A percentile compares a stretch with the other conserved stretches of the same genome.
Evolutionary conservation across 2,888 invertebrate genomes (phyloP).

Genomic region (Punctoribates punctum): DNA sequence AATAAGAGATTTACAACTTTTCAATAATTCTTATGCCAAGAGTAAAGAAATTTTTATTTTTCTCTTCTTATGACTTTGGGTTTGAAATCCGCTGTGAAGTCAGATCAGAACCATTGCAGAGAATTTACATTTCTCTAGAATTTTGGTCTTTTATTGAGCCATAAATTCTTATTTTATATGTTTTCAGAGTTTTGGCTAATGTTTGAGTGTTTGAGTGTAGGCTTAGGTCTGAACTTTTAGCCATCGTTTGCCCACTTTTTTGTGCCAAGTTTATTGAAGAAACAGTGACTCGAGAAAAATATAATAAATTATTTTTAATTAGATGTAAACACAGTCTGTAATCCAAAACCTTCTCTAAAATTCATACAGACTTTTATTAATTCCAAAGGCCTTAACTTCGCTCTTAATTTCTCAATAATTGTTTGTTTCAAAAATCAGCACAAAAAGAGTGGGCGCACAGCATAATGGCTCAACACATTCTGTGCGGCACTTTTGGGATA

Average conservation of each 20-base stretch:
- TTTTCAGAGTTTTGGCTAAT: conserved; percentile 18
- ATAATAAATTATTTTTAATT: conserved; percentile 22
- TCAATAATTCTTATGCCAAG: neutral
- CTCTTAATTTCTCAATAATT: too few relatives aligned
- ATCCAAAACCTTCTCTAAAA: conserved; percentile 1
- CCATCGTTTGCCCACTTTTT: neutral
- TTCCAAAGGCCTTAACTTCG: too few relatives aligned
- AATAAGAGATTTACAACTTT: conserved; percentile 15
- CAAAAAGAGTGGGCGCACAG: too few relatives aligned
- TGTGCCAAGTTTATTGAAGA: neutral
- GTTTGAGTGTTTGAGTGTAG: conserved; percentile 7
- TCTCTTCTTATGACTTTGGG: neutral
- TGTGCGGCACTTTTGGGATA: too few relatives aligned
- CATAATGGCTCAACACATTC: too few relatives aligned
- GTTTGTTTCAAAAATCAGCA: too few relatives aligned
- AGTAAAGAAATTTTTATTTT: neutral
- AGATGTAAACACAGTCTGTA: conserved; percentile 15
- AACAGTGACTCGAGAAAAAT: neutral
- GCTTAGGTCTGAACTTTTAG: neutral
- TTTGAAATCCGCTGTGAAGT: neutral
- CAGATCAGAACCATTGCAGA: neutral
- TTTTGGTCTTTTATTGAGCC: conserved; percentile 4
- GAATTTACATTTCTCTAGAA: neutral
- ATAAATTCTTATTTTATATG: conserved; percentile 24
- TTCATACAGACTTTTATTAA: too few relatives aligned